Percentiles rank a stretch among this genome's conserved stretches.
Conservation (phyloP, 2,888 invertebrate species). For the Andricus curvator region DNA sequence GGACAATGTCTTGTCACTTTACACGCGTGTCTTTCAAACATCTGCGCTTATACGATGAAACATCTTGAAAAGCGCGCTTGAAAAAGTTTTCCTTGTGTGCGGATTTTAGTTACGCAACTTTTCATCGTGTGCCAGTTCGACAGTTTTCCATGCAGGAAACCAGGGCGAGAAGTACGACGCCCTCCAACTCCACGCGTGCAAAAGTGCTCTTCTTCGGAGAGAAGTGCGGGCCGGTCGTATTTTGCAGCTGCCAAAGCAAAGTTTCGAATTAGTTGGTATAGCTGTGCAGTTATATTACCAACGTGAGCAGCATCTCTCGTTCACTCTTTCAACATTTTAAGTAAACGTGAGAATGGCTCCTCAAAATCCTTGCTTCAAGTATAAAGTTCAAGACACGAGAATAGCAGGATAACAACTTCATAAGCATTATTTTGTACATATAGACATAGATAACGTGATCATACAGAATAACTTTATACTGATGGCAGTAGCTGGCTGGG, state of each 20-base stretch:
- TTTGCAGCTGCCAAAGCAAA: not conserved
- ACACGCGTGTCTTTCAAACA: conserved; percentile 2
- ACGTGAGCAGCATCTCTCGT: not conserved
- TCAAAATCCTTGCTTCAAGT: not conserved
- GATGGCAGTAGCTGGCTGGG: no score
- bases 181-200: conserved; percentile 25
- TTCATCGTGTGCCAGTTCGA: conserved; percentile 17
- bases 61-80: conserved; percentile 27
- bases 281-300: not conserved
- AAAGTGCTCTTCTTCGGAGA: conserved; percentile 3
- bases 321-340: not conserved
- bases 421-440: not conserved
- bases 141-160: conserved; percentile 17
- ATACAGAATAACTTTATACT: no score
- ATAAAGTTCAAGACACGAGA: not conserved
- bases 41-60: conserved; percentile 9
- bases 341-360: not conserved
- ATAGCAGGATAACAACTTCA: not conserved
- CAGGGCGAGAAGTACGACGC: conserved; percentile 27
- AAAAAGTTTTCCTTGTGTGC: conserved; percentile 23
- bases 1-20: not conserved
- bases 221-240: not conserved
- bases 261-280: conserved; percentile 16
- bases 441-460: not conserved
- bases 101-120: conserved; percentile 9